Percentiles rank a stretch among this genome's conserved stretches.
Evolutionary conservation across 2,113 vertebrate species (phyloP).

Genomic region (Myrmecobius fasciatus): DNA sequence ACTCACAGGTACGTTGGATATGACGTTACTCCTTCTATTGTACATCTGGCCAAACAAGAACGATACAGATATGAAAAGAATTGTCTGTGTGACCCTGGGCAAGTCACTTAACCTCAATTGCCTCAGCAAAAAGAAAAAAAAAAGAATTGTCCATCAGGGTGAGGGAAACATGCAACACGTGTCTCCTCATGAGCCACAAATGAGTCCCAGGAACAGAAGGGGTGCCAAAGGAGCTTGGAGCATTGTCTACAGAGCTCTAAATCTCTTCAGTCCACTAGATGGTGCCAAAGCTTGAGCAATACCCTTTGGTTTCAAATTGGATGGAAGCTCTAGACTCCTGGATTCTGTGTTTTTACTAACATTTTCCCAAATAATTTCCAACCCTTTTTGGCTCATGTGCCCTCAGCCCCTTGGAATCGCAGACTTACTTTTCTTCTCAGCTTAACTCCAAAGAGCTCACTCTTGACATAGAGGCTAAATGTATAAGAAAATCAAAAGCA

Average conservation of each 20-base stretch:
- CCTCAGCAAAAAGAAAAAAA: too few relatives aligned
- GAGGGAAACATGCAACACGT: background rate
- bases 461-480: background rate
- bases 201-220: background rate
- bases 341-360: background rate
- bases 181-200: background rate
- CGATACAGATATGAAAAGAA: background rate
- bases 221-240: background rate
- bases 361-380: background rate
- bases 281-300: background rate
- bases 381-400: background rate
- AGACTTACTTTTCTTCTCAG: background rate
- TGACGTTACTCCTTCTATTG: background rate
- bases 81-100: too few relatives aligned
- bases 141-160: background rate
- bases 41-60: background rate
- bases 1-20: background rate
- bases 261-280: background rate
- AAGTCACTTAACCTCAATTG: too few relatives aligned
- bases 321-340: background rate
- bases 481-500: background rate
- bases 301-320: background rate
- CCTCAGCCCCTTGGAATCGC: background rate
- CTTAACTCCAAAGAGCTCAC: background rate
- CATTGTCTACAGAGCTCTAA: background rate